These are phyloP conservation scores for Agonopterix arenella DNA, from an alignment of 2,888 invertebrate genomes.

Conservation along the genomic window DNA sequence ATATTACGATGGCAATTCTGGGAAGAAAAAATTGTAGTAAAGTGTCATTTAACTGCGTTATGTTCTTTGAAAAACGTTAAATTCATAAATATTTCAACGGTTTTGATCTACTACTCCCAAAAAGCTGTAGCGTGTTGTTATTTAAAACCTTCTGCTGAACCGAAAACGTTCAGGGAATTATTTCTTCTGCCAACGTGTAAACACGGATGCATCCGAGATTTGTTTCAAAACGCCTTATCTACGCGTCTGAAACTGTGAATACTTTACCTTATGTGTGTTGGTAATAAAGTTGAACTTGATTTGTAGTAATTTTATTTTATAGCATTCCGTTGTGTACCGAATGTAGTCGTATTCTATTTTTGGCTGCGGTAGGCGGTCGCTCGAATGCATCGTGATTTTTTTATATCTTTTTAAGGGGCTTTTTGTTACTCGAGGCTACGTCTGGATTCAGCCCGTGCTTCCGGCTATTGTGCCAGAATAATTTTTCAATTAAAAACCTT, in stretches of 20 bases:
- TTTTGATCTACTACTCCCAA: too few species aligned
- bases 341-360: slow-evolving; percentile 54
- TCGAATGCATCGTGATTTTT: slow-evolving; percentile 54
- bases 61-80: too few species aligned
- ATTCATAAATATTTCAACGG: too few species aligned
- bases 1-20: too few species aligned
- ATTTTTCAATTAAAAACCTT: slow-evolving; percentile 43
- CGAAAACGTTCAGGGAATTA: slow-evolving; percentile 49
- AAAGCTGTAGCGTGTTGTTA: slow-evolving; percentile 33
- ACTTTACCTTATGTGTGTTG: neutral
- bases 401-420: slow-evolving; percentile 41
- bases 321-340: too few species aligned
- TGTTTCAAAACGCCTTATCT: slow-evolving; percentile 13
- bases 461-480: slow-evolving; percentile 62
- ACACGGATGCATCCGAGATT: slow-evolving; percentile 35
- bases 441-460: slow-evolving; percentile 61
- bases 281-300: slow-evolving; percentile 6
- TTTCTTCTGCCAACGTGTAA: slow-evolving; percentile 60
- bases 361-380: slow-evolving; percentile 75
- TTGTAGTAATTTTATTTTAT: neutral
- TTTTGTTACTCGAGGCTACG: slow-evolving; percentile 55
- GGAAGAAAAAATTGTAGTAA: too few species aligned
- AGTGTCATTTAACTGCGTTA: too few species aligned
- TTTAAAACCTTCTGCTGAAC: slow-evolving; percentile 44
- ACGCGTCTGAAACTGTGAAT: neutral